A percentile compares a stretch with the other conserved stretches of the same genome.
phyloP scores from a whole-genome alignment of 35 echinoderm and acorn worm genomes.

The Ophiothrix spiculata region DNA sequence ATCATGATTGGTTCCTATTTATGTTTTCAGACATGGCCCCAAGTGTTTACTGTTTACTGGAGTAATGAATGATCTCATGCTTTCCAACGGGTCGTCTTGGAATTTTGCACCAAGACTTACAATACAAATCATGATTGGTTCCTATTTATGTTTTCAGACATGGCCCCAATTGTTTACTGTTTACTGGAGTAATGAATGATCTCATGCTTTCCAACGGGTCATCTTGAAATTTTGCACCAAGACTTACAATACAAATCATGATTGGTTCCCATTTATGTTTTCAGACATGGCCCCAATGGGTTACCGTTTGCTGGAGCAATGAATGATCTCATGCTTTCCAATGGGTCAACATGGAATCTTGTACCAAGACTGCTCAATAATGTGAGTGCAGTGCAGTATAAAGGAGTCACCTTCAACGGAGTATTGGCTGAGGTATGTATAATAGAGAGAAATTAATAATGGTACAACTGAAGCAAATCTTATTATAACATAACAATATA shows the following conservation, averaged over 20 bases:
- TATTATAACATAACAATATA: background rate
- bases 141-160: too few relatives aligned
- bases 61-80: conserved; percentile 53
- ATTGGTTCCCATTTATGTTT: too few relatives aligned
- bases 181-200: conserved; percentile 82
- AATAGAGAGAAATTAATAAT: background rate
- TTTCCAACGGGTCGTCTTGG: conserved; percentile 37
- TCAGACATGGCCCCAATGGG: conserved; percentile 78
- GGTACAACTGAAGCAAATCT: background rate
- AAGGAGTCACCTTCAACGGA: conserved; percentile 61
- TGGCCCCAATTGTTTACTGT: conserved; percentile 75
- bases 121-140: too few relatives aligned
- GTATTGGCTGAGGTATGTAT: conserved; percentile 63
- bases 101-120: conserved; percentile 19
- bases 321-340: conserved; percentile 54
- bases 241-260: too few relatives aligned
- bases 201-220: conserved; percentile 45
- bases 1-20: too few relatives aligned
- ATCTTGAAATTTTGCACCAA: background rate
- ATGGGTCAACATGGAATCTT: conserved; percentile 14
- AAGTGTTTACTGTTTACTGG: conserved; percentile 83
- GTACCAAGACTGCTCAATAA: conserved; percentile 30
- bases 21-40: conserved; percentile 71
- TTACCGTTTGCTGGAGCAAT: conserved; percentile 87
- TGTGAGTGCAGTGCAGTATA: conserved; percentile 25